phyloP scores from a whole-genome alignment of 30 jellyfish, hydroid and myxozoan species.

The Cassiopea andromeda region DNA sequence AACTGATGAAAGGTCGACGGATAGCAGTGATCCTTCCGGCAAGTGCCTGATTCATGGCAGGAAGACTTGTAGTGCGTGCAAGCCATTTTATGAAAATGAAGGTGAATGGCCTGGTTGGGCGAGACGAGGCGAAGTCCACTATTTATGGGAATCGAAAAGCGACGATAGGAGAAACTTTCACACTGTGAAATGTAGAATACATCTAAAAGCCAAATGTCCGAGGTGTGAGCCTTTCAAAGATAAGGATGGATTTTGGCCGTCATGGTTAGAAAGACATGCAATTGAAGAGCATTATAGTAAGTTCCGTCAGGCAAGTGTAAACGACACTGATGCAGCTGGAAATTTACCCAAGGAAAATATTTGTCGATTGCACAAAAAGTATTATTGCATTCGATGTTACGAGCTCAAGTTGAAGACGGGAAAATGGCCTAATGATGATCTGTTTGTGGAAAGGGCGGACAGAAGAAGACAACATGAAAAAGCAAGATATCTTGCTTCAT shows the following conservation, averaged over 20 bases:
- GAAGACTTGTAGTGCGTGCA: slow-evolving; percentile 24
- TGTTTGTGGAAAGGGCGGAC: slow-evolving; percentile 3
- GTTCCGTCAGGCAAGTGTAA: not conserved
- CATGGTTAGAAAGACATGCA: slow-evolving; percentile 31
- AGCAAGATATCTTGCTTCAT: not conserved
- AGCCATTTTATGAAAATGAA: slow-evolving; percentile 20
- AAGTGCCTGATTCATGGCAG: slow-evolving; percentile 49
- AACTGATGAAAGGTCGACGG: too few relatives aligned
- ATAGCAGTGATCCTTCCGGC: not conserved
- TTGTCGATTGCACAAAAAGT: slow-evolving; percentile 6
- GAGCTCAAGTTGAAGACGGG: slow-evolving; percentile 16
- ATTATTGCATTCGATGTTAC: slow-evolving; percentile 35
- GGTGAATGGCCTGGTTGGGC: slow-evolving; percentile 72
- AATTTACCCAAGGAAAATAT: not conserved
- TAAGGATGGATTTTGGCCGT: slow-evolving; percentile 48
- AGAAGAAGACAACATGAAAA: slow-evolving; percentile 5
- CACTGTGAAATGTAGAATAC: slow-evolving; percentile 53
- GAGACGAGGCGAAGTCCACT: slow-evolving; percentile 60
- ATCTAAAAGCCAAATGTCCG: slow-evolving; percentile 15
- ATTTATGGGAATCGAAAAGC: slow-evolving; percentile 13
- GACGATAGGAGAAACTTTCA: not conserved
- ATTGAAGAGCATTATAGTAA: not conserved
- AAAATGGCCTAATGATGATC: slow-evolving; percentile 36
- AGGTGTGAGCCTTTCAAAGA: slow-evolving; percentile 37
- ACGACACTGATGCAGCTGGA: not conserved